Evolutionary conservation across 2,113 vertebrate species (phyloP).

Genomic region (Rhinolophus ferrumequinum): DNA sequence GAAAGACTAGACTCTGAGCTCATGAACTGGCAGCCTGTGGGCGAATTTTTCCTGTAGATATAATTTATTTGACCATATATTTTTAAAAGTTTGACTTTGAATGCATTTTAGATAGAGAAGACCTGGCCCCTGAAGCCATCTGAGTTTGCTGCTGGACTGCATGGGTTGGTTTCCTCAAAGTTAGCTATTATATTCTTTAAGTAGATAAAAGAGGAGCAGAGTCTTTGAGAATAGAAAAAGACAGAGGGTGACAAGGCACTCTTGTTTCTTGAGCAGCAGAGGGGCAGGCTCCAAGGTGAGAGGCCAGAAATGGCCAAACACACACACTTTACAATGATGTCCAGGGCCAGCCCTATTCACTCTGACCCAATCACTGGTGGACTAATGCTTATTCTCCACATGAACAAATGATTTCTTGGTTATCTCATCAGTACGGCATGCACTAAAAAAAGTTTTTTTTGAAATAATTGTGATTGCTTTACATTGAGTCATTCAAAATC

Average conservation of each 20-base stretch:
- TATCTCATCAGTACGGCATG: not conserved
- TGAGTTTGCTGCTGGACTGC: not conserved
- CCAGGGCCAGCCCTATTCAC: not conserved
- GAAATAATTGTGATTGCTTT: not conserved
- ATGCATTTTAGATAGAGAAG: conserved; percentile 17
- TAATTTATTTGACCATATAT: not conserved
- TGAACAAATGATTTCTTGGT: not conserved
- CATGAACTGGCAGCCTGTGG: not conserved
- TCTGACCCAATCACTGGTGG: not conserved
- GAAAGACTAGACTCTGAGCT: not conserved
- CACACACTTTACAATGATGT: not conserved
- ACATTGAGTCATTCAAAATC: conserved; percentile 17
- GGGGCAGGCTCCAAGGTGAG: not conserved
- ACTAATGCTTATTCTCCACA: not conserved
- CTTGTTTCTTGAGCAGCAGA: not conserved
- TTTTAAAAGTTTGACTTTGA: conserved; percentile 34
- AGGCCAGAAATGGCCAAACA: not conserved
- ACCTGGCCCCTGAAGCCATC: not conserved
- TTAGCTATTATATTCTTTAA: not conserved
- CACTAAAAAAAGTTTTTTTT: not conserved
- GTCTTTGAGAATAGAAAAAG: not conserved
- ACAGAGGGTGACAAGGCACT: not conserved
- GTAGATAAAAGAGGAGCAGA: conserved; percentile 17
- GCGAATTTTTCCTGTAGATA: not conserved
- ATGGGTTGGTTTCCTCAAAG: not conserved